Evolutionary conservation across 1,140 invertebrate species (phyloP), one percentile per base, ranked within the genome.

Genomic region (Choristoneura fumiferana): DNA sequence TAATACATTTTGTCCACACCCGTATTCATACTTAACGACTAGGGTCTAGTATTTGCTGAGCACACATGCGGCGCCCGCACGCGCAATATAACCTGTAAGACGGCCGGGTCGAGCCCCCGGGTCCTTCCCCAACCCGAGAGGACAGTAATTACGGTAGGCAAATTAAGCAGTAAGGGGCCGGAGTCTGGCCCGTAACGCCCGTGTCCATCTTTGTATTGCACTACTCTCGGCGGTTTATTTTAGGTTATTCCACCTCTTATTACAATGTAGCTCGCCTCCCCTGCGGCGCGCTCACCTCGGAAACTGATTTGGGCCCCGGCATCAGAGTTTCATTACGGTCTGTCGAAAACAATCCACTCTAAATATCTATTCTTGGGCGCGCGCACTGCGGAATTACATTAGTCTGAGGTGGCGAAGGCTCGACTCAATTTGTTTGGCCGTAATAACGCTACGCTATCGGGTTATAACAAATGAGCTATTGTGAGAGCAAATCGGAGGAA

Each of bases 81-180:
- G 75, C 73, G 75, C 80, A 85, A 88, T 88, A 87, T 87, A 84
- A 83, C 80, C 80, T 84, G 76, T 57, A 88, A 88, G 85, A 88
- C 78, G 83, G 71, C 77, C n/a, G 81, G 81, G 79, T 81, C 81
- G 76, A 76, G 77, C 76, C 82, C 77, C 69, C 63, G 80, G 82
- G 74, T 78, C 72, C 71, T 82, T 73, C 78, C 79, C 82, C 71
- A 74, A 78, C 78, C 84, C 82, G 72, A 79, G 79, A 89, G 84
- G 86, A 87, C 81, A 90, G 89, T 89, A 90, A 90, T 90, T 90
- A 89, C 87, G 87, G 88, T 87, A 89, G 87, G 89, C 87, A 90
- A 90, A 90, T 90, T 89, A 89, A 90, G 87, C 89, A 89, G 86
- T 88, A 81, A 89, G 85, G 84, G 85, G 75, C 73, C 61, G 73